Conservation (phyloP, 37 sponge, comb jelly and placozoan species). For the Sycon ciliatum region DNA sequence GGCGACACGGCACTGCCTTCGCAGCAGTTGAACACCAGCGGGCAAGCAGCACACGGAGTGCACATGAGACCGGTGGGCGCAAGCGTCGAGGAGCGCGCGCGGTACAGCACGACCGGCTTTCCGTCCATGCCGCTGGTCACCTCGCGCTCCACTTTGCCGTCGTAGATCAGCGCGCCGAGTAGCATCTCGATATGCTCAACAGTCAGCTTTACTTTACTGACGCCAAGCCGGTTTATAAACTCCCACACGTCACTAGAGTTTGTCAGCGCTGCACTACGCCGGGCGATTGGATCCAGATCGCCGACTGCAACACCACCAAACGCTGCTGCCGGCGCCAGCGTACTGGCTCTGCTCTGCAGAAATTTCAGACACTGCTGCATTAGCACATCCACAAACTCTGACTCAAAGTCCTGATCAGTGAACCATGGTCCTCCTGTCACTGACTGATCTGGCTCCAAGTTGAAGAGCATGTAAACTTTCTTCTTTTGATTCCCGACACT, state of each 20-base stretch:
- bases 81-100: conserved; percentile 22
- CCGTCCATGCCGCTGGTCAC: neutral
- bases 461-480: conserved; percentile 79
- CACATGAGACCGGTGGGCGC: conserved; percentile 50
- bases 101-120: conserved; percentile 29
- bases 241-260: conserved; percentile 61
- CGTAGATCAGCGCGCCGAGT: conserved; percentile 68
- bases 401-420: conserved; percentile 93
- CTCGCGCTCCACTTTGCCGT: conserved; percentile 59
- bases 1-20: conserved; percentile 72
- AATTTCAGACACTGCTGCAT: conserved; percentile 67
- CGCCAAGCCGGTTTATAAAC: conserved; percentile 77
- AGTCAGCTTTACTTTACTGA: conserved; percentile 70
- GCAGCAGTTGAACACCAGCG: conserved; percentile 65
- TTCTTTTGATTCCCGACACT: conserved; percentile 43
- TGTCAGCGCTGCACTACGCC: conserved; percentile 39
- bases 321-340: neutral
- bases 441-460: conserved; percentile 72
- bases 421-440: conserved; percentile 95
- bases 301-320: neutral
- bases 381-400: conserved; percentile 90
- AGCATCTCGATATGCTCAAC: conserved; percentile 52
- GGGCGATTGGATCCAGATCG: conserved; percentile 19
- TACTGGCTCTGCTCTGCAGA: conserved; percentile 60
- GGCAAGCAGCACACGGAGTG: conserved; percentile 84